Base-by-base conservation (phyloP, 2,113 vertebrate genomes). In the Ophiodon elongatus region DNA sequence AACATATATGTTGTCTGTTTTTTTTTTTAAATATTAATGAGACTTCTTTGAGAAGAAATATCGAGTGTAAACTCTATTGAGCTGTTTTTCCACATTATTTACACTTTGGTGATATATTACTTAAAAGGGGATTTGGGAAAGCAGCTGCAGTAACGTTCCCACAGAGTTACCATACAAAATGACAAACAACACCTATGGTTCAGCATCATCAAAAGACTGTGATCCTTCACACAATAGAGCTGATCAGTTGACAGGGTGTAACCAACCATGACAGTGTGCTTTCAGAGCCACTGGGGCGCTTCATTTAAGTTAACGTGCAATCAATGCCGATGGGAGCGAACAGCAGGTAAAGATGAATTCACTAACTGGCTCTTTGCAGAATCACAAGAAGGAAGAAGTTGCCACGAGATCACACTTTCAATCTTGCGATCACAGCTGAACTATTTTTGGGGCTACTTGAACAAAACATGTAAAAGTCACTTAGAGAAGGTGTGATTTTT, bases 281-380 rank as follows among this genome's bases (percentile, higher is more conserved):
- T 93, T 93, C 86, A 89, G 85, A 86, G 64, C 84, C 70, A 79
- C 76, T 80, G 85, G 89, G 80, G 73, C 80, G 59, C 85, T 87
- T 91, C 77, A 91, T 93, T 90, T 90, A 91, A 91, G 85, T 84
- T 89, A 91, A 91, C 60, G 76, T 88, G 83, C 81, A 86, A 89
- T 90, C 88, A 87, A 82, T 88, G 87, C 85, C 73, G 47, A 90
- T 79, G 76, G 68, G 82, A 78, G 37, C 72, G 57, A 88, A 82
- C 70, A 74, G 66, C 78, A 79, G 75, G 81, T 88, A 83, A 79
- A 83, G 43, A 89, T 69, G 43, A 84, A 76, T 50, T 43, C 56
- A 80, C 72, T 41, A 67, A 76, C 54, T 73, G 27, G 37, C 21
- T 73, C 37, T 72, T 79, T 84, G 64, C 65, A 75, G 25, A 72